A percentile compares a stretch with the other conserved stretches of the same genome.
phyloP scores from a whole-genome alignment of 2,888 invertebrate species.

The Agriotes lineatus region DNA sequence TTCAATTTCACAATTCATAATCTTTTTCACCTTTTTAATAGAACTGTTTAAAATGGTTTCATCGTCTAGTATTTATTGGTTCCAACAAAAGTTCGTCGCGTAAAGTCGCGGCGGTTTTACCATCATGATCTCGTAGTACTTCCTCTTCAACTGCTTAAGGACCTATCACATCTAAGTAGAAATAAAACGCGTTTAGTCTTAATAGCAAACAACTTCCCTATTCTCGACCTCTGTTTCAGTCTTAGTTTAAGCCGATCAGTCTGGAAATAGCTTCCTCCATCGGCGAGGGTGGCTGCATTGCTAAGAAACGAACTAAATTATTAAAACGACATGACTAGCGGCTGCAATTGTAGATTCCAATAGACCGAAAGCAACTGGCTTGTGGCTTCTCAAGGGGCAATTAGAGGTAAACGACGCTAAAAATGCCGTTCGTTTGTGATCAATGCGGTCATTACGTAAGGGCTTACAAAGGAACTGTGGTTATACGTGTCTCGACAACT shows the following conservation, averaged over 20 bases:
- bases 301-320: slow-evolving; percentile 1
- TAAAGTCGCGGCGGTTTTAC: too few species aligned
- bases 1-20: too few species aligned
- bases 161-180: slow-evolving; percentile 15
- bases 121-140: too few species aligned
- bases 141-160: background rate
- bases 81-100: too few species aligned
- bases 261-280: slow-evolving; percentile 12
- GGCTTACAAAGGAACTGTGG: slow-evolving; percentile 35
- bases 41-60: too few species aligned
- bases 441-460: slow-evolving; percentile 14
- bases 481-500: slow-evolving; percentile 30
- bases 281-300: background rate
- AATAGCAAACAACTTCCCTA: slow-evolving; percentile 16
- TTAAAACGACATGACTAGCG: background rate
- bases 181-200: slow-evolving; percentile 20
- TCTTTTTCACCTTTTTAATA: too few species aligned
- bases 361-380: too few species aligned
- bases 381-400: background rate
- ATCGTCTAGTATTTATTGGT: too few species aligned
- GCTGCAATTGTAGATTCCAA: too few species aligned
- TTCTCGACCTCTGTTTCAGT: slow-evolving; percentile 4
- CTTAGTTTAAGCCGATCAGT: slow-evolving; percentile 21
- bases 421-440: slow-evolving; percentile 2
- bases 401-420: background rate